Conservation (phyloP, 2,888 invertebrate species). For the Noctua janthina region DNA sequence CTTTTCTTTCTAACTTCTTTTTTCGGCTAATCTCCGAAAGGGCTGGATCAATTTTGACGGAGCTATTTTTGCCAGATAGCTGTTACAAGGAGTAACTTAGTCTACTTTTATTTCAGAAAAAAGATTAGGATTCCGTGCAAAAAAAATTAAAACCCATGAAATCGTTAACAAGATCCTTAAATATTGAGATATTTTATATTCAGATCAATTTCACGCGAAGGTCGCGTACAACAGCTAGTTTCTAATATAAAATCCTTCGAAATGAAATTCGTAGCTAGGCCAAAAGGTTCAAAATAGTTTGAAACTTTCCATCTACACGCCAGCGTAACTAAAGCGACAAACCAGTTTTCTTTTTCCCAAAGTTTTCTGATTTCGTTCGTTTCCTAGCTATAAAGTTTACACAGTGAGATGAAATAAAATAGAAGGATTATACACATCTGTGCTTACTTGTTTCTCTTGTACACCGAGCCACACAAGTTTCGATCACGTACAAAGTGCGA, state of each 20-base stretch:
- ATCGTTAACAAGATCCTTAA: no score
- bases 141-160: no score
- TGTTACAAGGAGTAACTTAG: no score
- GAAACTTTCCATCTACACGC: slow-evolving; percentile 25
- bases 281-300: slow-evolving; percentile 29
- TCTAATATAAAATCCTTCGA: neutral
- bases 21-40: no score
- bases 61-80: no score
- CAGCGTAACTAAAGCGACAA: slow-evolving; percentile 40
- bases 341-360: slow-evolving; percentile 33
- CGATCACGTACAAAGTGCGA: slow-evolving; percentile 78
- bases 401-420: slow-evolving; percentile 66
- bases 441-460: slow-evolving; percentile 72
- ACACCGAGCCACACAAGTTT: slow-evolving; percentile 74
- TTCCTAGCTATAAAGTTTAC: slow-evolving; percentile 54
- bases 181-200: no score
- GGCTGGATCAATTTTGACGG: no score
- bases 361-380: slow-evolving; percentile 54
- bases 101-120: no score
- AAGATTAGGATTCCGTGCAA: no score
- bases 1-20: no score
- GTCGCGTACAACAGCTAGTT: neutral
- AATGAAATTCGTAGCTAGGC: slow-evolving; percentile 29
- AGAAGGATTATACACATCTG: slow-evolving; percentile 72
- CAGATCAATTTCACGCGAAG: neutral